Evolutionary conservation across 2,113 vertebrate species (phyloP).

Genomic region (Petaurus breviceps): DNA sequence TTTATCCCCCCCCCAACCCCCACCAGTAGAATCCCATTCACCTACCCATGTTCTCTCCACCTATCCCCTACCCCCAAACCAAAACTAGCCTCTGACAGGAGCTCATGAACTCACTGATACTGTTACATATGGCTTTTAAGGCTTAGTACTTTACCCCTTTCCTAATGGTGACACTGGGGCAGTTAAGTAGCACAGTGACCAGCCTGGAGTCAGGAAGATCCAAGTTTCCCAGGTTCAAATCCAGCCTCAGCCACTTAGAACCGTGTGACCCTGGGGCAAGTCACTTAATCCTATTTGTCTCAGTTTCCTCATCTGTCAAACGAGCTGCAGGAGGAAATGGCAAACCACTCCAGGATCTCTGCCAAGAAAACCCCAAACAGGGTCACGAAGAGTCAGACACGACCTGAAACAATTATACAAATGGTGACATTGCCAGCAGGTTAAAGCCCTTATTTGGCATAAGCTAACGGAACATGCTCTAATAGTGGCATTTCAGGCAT

Average conservation of each 20-base stretch:
- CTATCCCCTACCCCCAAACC: not conserved
- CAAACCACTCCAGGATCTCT: not conserved
- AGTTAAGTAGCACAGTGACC: not conserved
- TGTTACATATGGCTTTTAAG: not conserved
- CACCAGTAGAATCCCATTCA: not conserved
- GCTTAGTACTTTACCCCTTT: not conserved
- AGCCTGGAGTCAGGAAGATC: not conserved
- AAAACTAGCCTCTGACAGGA: not conserved
- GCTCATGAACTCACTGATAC: not conserved
- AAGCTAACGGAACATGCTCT: not conserved
- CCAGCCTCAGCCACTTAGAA: not conserved
- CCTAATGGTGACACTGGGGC: not conserved
- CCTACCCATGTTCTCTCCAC: not conserved
- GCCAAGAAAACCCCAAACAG: not conserved
- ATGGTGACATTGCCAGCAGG: not conserved
- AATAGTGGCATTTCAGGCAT: not conserved
- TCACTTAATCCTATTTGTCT: not conserved
- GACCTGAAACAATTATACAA: not conserved
- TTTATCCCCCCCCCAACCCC: not conserved
- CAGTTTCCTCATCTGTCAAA: not conserved
- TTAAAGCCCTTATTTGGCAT: not conserved
- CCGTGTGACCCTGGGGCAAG: not conserved
- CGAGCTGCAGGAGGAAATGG: not conserved
- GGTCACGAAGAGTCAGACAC: not conserved
- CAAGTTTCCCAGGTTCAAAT: not conserved